Conservation (phyloP, 92 coral and sea anemone species). For the Palythoa heliodiscus region DNA sequence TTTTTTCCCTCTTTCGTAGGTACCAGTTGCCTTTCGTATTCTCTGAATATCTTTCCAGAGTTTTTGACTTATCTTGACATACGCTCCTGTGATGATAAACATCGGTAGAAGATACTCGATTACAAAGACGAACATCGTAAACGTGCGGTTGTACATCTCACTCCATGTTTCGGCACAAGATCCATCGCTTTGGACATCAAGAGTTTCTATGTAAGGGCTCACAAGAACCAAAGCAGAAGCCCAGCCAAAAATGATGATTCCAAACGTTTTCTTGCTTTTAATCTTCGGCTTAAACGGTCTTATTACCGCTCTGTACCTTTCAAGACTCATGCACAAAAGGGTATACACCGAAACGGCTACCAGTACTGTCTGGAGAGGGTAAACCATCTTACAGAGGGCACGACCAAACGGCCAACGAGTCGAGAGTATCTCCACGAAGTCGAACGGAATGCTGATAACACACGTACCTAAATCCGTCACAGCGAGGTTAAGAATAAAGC, state of each 20-base stretch:
- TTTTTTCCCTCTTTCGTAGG: slow-evolving; percentile 56
- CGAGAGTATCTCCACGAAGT: slow-evolving; percentile 66
- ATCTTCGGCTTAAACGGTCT: slow-evolving; percentile 75
- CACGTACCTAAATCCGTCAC: slow-evolving; percentile 50
- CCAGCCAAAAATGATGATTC: slow-evolving; percentile 63
- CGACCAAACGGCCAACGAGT: slow-evolving; percentile 76
- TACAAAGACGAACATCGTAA: slow-evolving; percentile 71
- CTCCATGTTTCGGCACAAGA: slow-evolving; percentile 50
- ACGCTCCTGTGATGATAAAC: slow-evolving; percentile 71
- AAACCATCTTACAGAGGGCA: slow-evolving; percentile 64
- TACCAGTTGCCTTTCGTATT: slow-evolving; percentile 69
- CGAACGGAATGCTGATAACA: slow-evolving; percentile 75
- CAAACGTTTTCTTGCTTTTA: slow-evolving; percentile 59
- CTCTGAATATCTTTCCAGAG: slow-evolving; percentile 85
- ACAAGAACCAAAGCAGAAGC: slow-evolving; percentile 57
- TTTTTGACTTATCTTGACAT: slow-evolving; percentile 71
- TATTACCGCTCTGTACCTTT: slow-evolving; percentile 75
- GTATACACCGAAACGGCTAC: slow-evolving; percentile 84
- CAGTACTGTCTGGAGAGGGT: slow-evolving; percentile 57
- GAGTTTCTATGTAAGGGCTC: slow-evolving; percentile 71
- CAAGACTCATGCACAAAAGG: slow-evolving; percentile 82
- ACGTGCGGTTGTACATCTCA: slow-evolving; percentile 63
- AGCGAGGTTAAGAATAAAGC: slow-evolving; percentile 76
- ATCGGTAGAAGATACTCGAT: slow-evolving; percentile 70
- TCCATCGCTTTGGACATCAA: slow-evolving; percentile 38